Evolutionary conservation across 1,140 invertebrate genomes (phyloP).

Genomic region (Hycleus phaleratus): DNA sequence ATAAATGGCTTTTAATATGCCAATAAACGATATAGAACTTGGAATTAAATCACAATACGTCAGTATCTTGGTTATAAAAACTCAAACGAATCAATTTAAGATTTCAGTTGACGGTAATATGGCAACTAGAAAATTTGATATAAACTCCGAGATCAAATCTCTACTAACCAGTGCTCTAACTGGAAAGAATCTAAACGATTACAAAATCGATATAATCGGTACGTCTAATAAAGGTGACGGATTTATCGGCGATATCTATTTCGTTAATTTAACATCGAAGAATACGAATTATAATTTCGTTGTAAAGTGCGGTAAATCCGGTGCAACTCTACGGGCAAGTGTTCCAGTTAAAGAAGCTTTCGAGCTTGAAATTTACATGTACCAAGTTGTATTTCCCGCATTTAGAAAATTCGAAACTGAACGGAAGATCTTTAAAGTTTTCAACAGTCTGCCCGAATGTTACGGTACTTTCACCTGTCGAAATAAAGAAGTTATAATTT

Average conservation of each 20-base stretch:
- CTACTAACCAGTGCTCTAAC: not conserved
- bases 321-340: not conserved
- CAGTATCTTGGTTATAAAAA: no score
- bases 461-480: conserved; percentile 37
- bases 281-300: not conserved
- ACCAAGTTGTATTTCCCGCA: conserved; percentile 21
- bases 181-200: not conserved
- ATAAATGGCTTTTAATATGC: no score
- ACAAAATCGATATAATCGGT: not conserved
- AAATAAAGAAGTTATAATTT: conserved; percentile 43
- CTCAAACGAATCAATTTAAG: no score
- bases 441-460: conserved; percentile 32
- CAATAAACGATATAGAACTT: no score
- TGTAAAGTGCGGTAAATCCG: not conserved
- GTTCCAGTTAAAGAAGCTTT: conserved; percentile 1
- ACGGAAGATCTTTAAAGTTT: conserved; percentile 16
- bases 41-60: no score
- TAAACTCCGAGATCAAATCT: not conserved
- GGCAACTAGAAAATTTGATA: no score
- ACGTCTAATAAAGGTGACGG: conserved; percentile 7
- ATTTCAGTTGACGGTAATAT: no score
- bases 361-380: conserved; percentile 21
- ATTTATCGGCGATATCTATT: conserved; percentile 6
- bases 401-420: conserved; percentile 31
- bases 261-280: not conserved